These are phyloP conservation scores for Spheniscus mendiculus DNA, from an alignment of 2,113 vertebrate species.

Conservation along the genomic window DNA sequence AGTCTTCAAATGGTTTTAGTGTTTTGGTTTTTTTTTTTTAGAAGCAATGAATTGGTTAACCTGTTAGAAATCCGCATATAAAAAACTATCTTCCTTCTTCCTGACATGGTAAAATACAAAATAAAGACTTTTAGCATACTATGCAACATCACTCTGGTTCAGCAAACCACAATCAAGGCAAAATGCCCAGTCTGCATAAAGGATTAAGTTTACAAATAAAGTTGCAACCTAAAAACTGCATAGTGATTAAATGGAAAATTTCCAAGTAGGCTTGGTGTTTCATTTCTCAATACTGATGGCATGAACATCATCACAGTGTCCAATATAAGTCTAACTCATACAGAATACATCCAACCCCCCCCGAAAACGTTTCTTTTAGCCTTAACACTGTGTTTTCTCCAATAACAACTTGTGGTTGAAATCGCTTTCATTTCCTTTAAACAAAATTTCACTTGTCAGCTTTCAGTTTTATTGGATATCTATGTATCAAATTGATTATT, in stretches of 20 bases:
- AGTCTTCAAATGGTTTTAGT: not conserved
- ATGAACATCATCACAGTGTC: not conserved
- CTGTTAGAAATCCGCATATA: not conserved
- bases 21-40: not conserved
- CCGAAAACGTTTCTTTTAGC: not conserved
- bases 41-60: not conserved
- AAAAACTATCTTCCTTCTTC: not conserved
- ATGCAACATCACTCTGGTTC: not conserved
- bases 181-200: not conserved
- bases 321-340: not conserved
- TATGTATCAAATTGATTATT: not conserved
- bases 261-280: not conserved
- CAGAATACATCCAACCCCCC: too few species aligned
- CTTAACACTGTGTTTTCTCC: not conserved
- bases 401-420: not conserved
- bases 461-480: not conserved
- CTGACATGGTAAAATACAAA: not conserved
- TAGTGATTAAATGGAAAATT: not conserved
- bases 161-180: not conserved
- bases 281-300: not conserved
- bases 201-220: not conserved
- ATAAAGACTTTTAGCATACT: not conserved
- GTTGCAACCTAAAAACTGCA: not conserved
- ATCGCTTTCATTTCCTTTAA: not conserved
- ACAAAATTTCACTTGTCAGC: not conserved